These are phyloP conservation scores for Phoebastria nigripes DNA, from an alignment of 2,797 vertebrate species.

Conservation along the genomic window DNA sequence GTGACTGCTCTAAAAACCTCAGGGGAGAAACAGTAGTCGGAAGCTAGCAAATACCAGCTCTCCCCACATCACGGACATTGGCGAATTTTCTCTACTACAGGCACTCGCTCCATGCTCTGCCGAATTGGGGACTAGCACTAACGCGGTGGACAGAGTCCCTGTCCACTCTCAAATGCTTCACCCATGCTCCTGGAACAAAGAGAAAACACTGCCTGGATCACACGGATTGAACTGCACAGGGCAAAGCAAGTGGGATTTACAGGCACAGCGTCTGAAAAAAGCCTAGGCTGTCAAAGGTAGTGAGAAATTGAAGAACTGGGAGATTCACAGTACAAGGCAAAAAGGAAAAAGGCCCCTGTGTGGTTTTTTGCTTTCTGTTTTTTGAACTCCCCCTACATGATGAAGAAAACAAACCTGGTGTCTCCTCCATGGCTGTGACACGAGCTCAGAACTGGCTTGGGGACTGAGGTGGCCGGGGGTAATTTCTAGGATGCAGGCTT, in stretches of 20 bases:
- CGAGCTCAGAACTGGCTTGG: accelerated
- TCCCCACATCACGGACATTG: background rate
- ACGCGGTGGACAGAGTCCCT: constrained; percentile 39
- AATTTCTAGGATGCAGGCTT: background rate
- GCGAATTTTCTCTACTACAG: background rate
- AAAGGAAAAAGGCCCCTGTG: too few species aligned
- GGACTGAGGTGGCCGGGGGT: background rate
- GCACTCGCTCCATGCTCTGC: background rate
- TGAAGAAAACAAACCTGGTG: accelerated
- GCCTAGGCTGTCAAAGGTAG: background rate
- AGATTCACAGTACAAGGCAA: background rate
- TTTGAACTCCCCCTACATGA: accelerated
- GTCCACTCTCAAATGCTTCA: background rate
- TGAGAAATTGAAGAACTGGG: background rate
- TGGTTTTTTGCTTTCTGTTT: too few species aligned
- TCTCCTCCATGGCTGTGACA: accelerated
- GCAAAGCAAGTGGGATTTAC: background rate
- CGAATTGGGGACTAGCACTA: constrained; percentile 11
- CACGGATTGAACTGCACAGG: background rate
- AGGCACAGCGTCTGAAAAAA: accelerated
- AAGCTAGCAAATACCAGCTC: background rate
- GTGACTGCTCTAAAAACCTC: background rate
- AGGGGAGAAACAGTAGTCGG: background rate
- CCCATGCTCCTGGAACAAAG: background rate
- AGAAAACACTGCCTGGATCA: constrained; percentile 52